Evolutionary conservation across 1,140 invertebrate species (phyloP).

Genomic region (Papilio xuthus): DNA sequence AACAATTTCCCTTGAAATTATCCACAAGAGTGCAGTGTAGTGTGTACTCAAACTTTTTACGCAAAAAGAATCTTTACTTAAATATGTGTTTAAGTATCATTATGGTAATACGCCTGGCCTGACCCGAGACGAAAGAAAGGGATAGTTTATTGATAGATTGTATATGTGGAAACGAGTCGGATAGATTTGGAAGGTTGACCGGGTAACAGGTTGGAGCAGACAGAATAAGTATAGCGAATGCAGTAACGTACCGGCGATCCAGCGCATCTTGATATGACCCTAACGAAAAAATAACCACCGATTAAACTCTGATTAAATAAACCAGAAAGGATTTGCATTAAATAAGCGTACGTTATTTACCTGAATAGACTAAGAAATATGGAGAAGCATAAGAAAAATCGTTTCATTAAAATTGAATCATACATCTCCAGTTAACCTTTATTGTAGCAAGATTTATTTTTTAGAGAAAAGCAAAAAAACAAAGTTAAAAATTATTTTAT

Average conservation of each 20-base stretch:
- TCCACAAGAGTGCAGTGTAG: slow-evolving; percentile 48
- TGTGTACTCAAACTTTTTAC: slow-evolving; percentile 62
- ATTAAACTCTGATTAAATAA: slow-evolving; percentile 47
- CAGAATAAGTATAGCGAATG: slow-evolving; percentile 75
- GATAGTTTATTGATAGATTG: slow-evolving; percentile 49
- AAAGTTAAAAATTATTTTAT: no score
- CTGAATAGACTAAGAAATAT: background rate
- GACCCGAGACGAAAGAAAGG: slow-evolving; percentile 66
- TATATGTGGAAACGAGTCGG: slow-evolving; percentile 52
- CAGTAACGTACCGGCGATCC: slow-evolving; percentile 64
- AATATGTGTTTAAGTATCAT: slow-evolving; percentile 81
- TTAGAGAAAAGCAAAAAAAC: no score
- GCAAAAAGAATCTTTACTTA: slow-evolving; percentile 78
- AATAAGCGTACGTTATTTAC: background rate
- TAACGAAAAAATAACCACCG: slow-evolving; percentile 45
- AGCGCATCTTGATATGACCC: slow-evolving; percentile 54
- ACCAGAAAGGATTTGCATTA: background rate
- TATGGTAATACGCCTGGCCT: slow-evolving; percentile 74
- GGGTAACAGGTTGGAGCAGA: slow-evolving; percentile 77
- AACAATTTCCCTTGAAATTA: slow-evolving; percentile 41
- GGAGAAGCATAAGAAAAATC: no score
- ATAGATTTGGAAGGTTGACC: slow-evolving; percentile 68
- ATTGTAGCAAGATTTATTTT: no score
- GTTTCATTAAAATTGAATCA: slow-evolving; percentile 7
- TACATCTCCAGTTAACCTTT: no score